Percentiles rank a stretch among this genome's conserved stretches.
These are phyloP conservation scores for Hyppa rectilinea DNA, from an alignment of 2,888 invertebrate species.

Conservation along the genomic window DNA sequence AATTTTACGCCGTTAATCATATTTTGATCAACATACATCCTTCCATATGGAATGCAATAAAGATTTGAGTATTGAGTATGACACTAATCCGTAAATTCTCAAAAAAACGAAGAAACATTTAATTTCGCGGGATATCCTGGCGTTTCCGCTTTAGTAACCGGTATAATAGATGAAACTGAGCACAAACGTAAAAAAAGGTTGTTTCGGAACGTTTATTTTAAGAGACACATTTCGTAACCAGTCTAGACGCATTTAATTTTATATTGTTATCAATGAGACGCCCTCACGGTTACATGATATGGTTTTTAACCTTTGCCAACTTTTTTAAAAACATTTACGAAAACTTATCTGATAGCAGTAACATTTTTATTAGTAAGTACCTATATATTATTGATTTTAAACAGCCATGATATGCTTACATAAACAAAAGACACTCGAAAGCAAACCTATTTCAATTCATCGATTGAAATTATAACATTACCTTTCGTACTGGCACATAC, in stretches of 20 bases:
- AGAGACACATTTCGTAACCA: not conserved
- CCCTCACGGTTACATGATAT: not conserved
- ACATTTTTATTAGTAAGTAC: too few species aligned
- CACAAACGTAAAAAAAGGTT: not conserved
- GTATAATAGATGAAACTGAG: not conserved
- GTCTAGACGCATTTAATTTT: slow-evolving; percentile 44
- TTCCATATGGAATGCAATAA: too few species aligned
- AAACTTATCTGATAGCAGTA: not conserved
- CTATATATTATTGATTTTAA: not conserved
- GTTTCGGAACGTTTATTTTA: not conserved
- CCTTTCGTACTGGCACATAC: not conserved
- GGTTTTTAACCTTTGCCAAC: slow-evolving; percentile 16
- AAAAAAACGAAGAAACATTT: too few species aligned
- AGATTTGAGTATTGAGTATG: too few species aligned
- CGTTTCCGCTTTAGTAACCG: too few species aligned
- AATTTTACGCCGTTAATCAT: too few species aligned
- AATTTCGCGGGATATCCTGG: too few species aligned
- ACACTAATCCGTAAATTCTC: too few species aligned
- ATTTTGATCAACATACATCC: too few species aligned
- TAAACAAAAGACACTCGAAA: not conserved
- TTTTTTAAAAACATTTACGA: slow-evolving; percentile 19
- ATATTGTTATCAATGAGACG: slow-evolving; percentile 20
- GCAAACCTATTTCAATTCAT: not conserved
- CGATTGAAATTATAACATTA: slow-evolving; percentile 1
- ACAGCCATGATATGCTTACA: not conserved